phyloP scores from a whole-genome alignment of 2,797 vertebrate genomes.

The Pithecia hirsuta region DNA sequence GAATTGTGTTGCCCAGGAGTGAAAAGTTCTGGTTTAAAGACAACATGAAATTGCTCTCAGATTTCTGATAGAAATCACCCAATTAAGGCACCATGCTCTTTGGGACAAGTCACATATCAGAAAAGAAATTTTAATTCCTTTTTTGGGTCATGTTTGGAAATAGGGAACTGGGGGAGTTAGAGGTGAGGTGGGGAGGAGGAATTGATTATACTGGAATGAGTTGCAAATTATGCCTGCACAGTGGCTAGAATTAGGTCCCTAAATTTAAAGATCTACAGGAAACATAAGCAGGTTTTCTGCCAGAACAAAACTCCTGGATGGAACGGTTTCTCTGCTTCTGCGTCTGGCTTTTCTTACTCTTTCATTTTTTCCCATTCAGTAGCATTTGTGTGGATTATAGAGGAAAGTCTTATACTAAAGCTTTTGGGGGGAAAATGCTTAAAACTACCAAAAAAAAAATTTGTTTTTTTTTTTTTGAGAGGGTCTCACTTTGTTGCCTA shows the following conservation, averaged over 20 bases:
- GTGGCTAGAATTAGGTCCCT: background rate
- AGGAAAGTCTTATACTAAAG: background rate
- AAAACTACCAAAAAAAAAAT: background rate
- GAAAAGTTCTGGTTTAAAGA: background rate
- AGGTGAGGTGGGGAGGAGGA: background rate
- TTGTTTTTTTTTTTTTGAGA: background rate
- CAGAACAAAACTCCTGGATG: slow-evolving; percentile 20
- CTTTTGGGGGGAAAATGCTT: background rate
- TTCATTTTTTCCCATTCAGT: slow-evolving; percentile 6
- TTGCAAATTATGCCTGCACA: background rate
- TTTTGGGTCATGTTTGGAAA: background rate
- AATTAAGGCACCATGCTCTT: background rate
- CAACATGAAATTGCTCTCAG: slow-evolving; percentile 21
- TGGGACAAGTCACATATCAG: slow-evolving; percentile 44
- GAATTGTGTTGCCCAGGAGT: background rate
- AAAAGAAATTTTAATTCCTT: slow-evolving; percentile 24
- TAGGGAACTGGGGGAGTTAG: background rate
- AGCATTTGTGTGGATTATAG: slow-evolving; percentile 19
- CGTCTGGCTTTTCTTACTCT: slow-evolving; percentile 55
- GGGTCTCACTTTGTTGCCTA: background rate
- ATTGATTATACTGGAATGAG: slow-evolving; percentile 25
- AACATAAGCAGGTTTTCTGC: slow-evolving; percentile 45
- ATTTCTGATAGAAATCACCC: slow-evolving; percentile 37
- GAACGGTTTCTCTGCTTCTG: slow-evolving; percentile 38
- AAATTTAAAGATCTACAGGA: slow-evolving; percentile 18